Evolutionary conservation across 1,140 invertebrate genomes (phyloP), one percentile per base, ranked within the genome.

Genomic region (Bathynomus jamesi): DNA sequence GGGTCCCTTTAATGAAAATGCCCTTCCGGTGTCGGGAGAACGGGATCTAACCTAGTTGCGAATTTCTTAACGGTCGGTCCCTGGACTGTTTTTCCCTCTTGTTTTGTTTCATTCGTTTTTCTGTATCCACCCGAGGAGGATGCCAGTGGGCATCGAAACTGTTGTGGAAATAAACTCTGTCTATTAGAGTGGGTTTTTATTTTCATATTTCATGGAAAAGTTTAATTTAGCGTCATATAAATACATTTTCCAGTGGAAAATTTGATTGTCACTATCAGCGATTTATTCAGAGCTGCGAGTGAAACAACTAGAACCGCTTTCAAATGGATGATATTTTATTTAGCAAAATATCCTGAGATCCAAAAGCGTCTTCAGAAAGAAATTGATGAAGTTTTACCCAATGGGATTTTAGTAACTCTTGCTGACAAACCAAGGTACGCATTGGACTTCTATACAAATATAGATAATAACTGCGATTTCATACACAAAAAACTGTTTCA

Each of bases 311-410:
- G 53, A 30, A 24, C 32, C 65, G 27, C 53, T 17, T 5, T 66
- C 28, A 66, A 66, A 28, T 66, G 65, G 65, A 40, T 66, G 2
- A 4, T 17, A 3, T 31, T 21, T 21, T 30, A 40, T 4, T 40
- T 66, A 40, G 65, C 65, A 8, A 30, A 40, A 11, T 66, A 66
- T 31, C 28, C 65, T 29, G 65, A 30, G n/a, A n/a, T 4, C 27
- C 30, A n/a, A 4, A 66, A 29, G 65, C 32, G 28, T 21, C 32
- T 66, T 21, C 65, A 66, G 65, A 25, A 66, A 11, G 11, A 66
- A 30, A 66, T 66, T 4, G 65, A 66, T 24, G 11, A n/a, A 11
- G 65, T 66, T 3, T 30, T 66, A 40, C 65, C 65, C 28, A 66
- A 17, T 11, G 65, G 53, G 7, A 27, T 27, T 13, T 4, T 63